A percentile compares a stretch with the other conserved stretches of the same genome.
Conservation (phyloP, 2,888 invertebrate genomes). For the Pherbina coryleti region DNA sequence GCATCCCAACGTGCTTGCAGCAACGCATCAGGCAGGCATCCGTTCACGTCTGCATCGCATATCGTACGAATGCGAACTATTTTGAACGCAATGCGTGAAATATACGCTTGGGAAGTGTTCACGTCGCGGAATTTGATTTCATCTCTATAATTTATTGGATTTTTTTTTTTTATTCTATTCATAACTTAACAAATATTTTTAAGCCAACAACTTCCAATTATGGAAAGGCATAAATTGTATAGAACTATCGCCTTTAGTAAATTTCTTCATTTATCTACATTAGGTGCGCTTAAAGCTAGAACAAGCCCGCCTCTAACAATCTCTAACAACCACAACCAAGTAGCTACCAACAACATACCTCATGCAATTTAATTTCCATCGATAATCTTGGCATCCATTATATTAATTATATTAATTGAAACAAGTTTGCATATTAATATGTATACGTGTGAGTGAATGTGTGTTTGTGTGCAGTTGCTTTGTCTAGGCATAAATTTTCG, state of each 20-base stretch:
- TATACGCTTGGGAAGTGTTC: slow-evolving; percentile 57
- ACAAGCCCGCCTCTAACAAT: too few species aligned
- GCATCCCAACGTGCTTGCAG: slow-evolving; percentile 18
- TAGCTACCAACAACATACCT: too few species aligned
- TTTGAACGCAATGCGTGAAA: slow-evolving; percentile 64
- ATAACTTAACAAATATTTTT: neutral
- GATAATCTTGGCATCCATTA: slow-evolving; percentile 62
- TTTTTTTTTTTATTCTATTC: neutral
- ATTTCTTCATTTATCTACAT: too few species aligned
- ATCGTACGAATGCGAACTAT: slow-evolving; percentile 56
- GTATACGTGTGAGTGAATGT: slow-evolving; percentile 38
- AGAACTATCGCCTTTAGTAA: neutral
- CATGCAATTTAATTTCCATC: slow-evolving; percentile 52
- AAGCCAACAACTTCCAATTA: neutral
- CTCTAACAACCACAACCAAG: too few species aligned
- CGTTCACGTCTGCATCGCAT: neutral
- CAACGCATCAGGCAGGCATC: neutral
- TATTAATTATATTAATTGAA: slow-evolving; percentile 62
- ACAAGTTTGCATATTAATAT: slow-evolving; percentile 60
- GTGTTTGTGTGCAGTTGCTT: slow-evolving; percentile 50
- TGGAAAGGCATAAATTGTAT: neutral
- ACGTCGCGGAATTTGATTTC: slow-evolving; percentile 22
- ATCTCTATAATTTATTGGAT: slow-evolving; percentile 14
- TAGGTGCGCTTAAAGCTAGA: too few species aligned
- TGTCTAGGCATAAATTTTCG: slow-evolving; percentile 57